Conservation (phyloP, 1,140 invertebrate genomes). For the Halyomorpha halys region DNA sequence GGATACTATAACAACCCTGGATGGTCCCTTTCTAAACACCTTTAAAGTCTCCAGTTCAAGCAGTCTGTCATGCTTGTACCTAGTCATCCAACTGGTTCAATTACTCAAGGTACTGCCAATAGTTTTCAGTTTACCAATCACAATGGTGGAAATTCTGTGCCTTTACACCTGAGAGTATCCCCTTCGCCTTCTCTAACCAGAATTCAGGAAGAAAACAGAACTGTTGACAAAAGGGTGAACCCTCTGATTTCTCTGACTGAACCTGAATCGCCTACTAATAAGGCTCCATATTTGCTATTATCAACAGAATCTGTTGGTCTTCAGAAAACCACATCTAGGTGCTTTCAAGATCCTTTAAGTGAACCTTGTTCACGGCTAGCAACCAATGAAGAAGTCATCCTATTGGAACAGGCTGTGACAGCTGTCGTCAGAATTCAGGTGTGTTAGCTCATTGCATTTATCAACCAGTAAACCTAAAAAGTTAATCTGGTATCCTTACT, state of each 20-base stretch:
- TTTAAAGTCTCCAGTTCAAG: no score
- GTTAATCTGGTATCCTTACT: no score
- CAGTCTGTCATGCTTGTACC: no score
- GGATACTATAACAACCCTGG: no score
- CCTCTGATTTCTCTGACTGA: constrained; percentile 2
- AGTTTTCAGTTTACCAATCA: constrained; percentile 13
- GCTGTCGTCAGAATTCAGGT: no score
- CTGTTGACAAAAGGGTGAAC: background rate
- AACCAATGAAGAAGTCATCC: constrained; percentile 46
- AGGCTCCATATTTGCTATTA: background rate
- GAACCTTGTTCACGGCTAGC: constrained; percentile 59
- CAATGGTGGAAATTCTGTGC: constrained; percentile 22
- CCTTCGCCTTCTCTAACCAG: no score
- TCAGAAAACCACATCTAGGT: constrained; percentile 39
- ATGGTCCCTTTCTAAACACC: no score
- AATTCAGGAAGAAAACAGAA: no score
- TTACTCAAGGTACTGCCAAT: constrained; percentile 29
- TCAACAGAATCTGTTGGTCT: constrained; percentile 29
- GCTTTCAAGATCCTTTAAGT: constrained; percentile 58
- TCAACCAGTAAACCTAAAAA: no score
- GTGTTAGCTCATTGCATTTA: no score
- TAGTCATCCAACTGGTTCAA: no score
- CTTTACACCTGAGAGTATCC: no score
- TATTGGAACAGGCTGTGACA: constrained; percentile 72
- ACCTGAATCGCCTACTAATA: background rate